A percentile compares a stretch with the other conserved stretches of the same genome.
phyloP scores from a whole-genome alignment of 2,113 vertebrate genomes.

The Athene noctua region DNA sequence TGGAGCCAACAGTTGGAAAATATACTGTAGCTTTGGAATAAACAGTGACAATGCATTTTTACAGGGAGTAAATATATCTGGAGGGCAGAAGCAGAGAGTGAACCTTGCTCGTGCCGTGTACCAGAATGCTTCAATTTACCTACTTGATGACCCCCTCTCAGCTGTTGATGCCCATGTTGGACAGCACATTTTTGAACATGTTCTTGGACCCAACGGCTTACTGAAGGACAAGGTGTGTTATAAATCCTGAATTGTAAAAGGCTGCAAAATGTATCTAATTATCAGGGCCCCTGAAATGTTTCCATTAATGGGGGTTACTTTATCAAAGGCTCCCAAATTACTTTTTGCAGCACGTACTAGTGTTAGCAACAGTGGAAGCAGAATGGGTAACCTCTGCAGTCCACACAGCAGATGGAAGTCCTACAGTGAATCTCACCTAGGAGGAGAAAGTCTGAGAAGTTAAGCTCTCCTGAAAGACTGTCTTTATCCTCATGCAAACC shows the following conservation, averaged over 20 bases:
- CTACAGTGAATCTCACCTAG: not conserved
- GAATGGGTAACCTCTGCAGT: not conserved
- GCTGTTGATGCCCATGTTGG: conserved; percentile 89
- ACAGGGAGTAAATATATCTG: conserved; percentile 91
- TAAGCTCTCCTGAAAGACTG: not conserved
- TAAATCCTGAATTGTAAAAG: not conserved
- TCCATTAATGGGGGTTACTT: not conserved
- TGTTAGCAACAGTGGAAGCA: not conserved
- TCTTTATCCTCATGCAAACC: not conserved
- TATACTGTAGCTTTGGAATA: not conserved
- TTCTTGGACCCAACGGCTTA: conserved; percentile 88
- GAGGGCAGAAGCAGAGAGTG: conserved; percentile 94
- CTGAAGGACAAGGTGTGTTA: conserved; percentile 84
- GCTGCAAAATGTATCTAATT: not conserved
- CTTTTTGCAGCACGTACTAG: not conserved
- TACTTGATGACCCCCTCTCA: conserved; percentile 91
- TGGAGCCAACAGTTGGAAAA: not conserved
- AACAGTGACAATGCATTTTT: not conserved
- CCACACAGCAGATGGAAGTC: not conserved
- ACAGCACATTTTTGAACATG: conserved; percentile 88
- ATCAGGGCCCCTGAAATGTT: not conserved
- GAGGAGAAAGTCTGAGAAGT: not conserved
- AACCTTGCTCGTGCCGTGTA: conserved; percentile 91
- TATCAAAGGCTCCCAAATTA: not conserved
- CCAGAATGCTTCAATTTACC: conserved; percentile 84